A percentile compares a stretch with the other conserved stretches of the same genome.
Conservation (phyloP, 2,888 invertebrate genomes). For the Toxonevra muliebris region DNA sequence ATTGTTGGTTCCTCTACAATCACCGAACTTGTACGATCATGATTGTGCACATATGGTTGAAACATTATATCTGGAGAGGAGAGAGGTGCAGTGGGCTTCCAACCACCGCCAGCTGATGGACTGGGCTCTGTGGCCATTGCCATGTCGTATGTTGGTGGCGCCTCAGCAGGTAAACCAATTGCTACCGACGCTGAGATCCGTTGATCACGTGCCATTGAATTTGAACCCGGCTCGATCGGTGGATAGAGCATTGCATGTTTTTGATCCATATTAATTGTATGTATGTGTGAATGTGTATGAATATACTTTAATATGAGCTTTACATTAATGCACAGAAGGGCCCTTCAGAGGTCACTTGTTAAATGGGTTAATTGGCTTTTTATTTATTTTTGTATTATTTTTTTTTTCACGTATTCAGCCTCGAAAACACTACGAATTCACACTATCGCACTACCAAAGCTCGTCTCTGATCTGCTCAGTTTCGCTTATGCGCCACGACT, state of each 20-base stretch:
- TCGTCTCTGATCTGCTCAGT: conserved; percentile 20
- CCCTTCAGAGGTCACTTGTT: conserved; percentile 29
- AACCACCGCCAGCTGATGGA: conserved; percentile 14
- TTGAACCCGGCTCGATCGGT: conserved; percentile 49
- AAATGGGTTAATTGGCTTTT: conserved; percentile 20
- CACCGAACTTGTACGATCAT: conserved; percentile 32
- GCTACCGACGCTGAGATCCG: conserved; percentile 42
- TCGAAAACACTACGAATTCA: too few species aligned
- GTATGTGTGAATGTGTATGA: neutral
- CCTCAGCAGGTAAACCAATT: conserved; percentile 49
- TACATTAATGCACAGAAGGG: neutral
- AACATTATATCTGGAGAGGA: neutral
- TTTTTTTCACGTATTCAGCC: conserved; percentile 16
- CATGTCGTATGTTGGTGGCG: conserved; percentile 60
- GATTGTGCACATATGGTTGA: conserved; percentile 8
- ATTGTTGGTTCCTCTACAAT: conserved; percentile 43
- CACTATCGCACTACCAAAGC: neutral
- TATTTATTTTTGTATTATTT: neutral
- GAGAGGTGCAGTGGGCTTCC: conserved; percentile 30
- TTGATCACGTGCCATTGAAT: conserved; percentile 39
- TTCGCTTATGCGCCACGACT: conserved; percentile 33
- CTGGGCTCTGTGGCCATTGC: conserved; percentile 44
- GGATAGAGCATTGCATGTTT: conserved; percentile 63
- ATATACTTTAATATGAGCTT: too few species aligned
- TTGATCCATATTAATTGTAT: conserved; percentile 52